These are phyloP conservation scores for Biston betularia DNA, from an alignment of 2,888 invertebrate species.

Conservation along the genomic window DNA sequence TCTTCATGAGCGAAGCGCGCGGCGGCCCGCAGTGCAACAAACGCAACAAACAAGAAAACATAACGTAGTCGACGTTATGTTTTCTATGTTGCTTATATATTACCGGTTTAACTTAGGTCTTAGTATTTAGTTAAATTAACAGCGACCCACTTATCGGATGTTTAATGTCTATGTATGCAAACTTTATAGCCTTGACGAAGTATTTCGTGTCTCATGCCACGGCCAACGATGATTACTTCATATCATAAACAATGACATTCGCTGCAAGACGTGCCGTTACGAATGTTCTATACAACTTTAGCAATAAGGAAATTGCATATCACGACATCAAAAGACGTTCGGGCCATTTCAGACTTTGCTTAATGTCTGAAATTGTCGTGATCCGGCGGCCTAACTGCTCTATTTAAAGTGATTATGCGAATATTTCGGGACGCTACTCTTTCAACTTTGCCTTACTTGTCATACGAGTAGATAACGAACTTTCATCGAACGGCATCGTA, in stretches of 20 bases:
- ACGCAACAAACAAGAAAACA: too few relatives aligned
- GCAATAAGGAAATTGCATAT: slow-evolving; percentile 54
- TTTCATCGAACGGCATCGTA: too few relatives aligned
- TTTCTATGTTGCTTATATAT: too few relatives aligned
- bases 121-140: too few relatives aligned
- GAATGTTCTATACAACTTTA: slow-evolving; percentile 39
- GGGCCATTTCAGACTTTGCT: slow-evolving; percentile 53
- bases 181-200: too few relatives aligned
- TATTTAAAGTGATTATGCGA: slow-evolving; percentile 42
- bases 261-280: slow-evolving; percentile 23
- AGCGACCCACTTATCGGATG: too few relatives aligned
- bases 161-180: too few relatives aligned
- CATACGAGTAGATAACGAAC: slow-evolving; percentile 2
- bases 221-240: slow-evolving; percentile 29
- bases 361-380: slow-evolving; percentile 59
- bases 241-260: slow-evolving; percentile 27
- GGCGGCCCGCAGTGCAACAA: too few relatives aligned
- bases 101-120: too few relatives aligned
- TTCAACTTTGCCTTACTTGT: slow-evolving; percentile 14
- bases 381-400: slow-evolving; percentile 56
- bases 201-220: slow-evolving; percentile 10
- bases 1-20: too few relatives aligned
- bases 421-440: slow-evolving; percentile 6
- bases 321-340: slow-evolving; percentile 51
- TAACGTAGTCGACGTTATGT: too few relatives aligned